Conservation (phyloP, 2,113 vertebrate genomes). For the Dipodomys ordii region DNA sequence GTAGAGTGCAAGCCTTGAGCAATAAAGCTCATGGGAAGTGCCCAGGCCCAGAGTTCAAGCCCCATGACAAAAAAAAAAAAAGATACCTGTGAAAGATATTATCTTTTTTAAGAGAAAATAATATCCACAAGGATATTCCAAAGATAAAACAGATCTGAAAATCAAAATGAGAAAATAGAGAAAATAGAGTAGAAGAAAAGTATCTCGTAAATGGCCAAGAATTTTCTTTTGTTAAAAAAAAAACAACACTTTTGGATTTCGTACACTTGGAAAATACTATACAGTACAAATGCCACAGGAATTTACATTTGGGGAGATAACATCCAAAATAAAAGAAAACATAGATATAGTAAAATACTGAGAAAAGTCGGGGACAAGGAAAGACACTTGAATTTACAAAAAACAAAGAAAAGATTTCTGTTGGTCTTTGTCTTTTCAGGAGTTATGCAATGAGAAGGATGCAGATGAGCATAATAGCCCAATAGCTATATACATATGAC, state of each 20-base stretch:
- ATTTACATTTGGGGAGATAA: not conserved
- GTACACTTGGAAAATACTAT: not conserved
- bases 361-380: not conserved
- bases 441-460: not conserved
- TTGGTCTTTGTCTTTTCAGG: not conserved
- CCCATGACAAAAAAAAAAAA: too few species aligned
- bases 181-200: not conserved
- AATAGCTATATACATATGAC: too few species aligned
- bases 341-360: not conserved
- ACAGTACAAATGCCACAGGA: not conserved
- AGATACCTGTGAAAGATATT: too few species aligned
- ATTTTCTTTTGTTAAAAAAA: not conserved
- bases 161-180: not conserved
- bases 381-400: not conserved
- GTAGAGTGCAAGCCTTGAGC: too few species aligned
- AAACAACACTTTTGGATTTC: not conserved
- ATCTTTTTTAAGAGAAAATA: too few species aligned
- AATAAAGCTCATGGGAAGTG: too few species aligned
- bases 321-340: not conserved
- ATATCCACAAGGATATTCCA: not conserved
- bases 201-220: not conserved
- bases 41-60: too few species aligned
- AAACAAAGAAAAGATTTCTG: not conserved
- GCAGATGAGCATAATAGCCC: too few species aligned
- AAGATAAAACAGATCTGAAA: not conserved